Percentiles rank a stretch among this genome's conserved stretches.
Conservation (phyloP, 2,797 vertebrate species). For the Catharus ustulatus region DNA sequence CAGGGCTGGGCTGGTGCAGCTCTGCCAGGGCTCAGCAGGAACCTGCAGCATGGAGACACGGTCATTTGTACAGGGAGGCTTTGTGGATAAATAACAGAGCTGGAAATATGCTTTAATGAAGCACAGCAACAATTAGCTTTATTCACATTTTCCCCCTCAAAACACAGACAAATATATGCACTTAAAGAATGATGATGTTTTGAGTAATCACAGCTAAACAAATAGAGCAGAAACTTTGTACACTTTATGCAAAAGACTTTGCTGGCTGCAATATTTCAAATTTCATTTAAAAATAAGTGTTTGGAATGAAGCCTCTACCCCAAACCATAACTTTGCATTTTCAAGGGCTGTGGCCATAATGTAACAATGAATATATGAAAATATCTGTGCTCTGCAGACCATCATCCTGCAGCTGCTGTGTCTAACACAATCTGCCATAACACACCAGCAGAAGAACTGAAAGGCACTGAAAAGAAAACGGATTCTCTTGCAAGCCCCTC, state of each 20-base stretch:
- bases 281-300: background rate
- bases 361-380: background rate
- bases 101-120: background rate
- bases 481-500: background rate
- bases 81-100: background rate
- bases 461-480: conserved; percentile 28
- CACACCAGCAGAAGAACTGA: background rate
- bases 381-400: conserved; percentile 21
- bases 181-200: background rate
- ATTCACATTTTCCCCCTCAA: background rate
- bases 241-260: background rate
- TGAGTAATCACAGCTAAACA: background rate
- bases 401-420: background rate
- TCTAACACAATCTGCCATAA: background rate
- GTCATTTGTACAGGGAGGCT: background rate
- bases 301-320: background rate
- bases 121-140: background rate
- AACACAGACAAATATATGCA: background rate
- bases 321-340: background rate
- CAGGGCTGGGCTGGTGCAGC: accelerated
- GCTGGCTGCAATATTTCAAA: background rate
- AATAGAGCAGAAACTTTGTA: background rate
- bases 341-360: background rate
- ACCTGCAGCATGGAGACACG: background rate
- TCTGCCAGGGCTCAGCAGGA: background rate